Evolutionary conservation across 2,888 invertebrate species (phyloP).

Genomic region (Lagria hirta): DNA sequence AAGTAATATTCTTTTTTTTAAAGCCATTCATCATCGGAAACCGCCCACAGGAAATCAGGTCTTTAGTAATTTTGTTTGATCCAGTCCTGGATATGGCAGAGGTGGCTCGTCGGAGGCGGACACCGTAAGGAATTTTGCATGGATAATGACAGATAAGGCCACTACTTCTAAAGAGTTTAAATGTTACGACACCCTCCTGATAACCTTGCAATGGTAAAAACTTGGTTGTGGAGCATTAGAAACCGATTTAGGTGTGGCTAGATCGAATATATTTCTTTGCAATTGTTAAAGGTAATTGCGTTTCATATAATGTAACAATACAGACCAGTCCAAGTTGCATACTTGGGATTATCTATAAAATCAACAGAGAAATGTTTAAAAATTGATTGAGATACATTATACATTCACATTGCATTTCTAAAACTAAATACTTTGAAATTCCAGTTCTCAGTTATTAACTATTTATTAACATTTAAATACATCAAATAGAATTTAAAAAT

Average conservation of each 20-base stretch:
- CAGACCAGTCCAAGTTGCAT: slow-evolving; percentile 22
- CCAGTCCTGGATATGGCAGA: background rate
- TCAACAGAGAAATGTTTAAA: slow-evolving; percentile 24
- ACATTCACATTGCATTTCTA: no score
- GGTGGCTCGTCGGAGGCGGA: background rate
- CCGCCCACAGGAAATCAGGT: no score
- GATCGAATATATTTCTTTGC: slow-evolving; percentile 26
- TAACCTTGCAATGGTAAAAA: slow-evolving; percentile 25
- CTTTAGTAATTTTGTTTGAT: no score
- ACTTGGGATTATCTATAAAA: slow-evolving; percentile 24
- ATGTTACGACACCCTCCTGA: slow-evolving; percentile 25
- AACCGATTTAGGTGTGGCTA: slow-evolving; percentile 26
- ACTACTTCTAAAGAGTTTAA: slow-evolving; percentile 16
- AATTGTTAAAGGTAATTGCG: slow-evolving; percentile 24
- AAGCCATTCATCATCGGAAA: no score
- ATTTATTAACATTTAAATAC: no score
- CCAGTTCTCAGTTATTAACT: no score
- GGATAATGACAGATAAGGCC: slow-evolving; percentile 23
- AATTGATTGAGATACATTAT: no score
- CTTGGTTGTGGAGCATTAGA: slow-evolving; percentile 21
- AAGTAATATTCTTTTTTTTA: no score
- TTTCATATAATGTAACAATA: slow-evolving; percentile 26
- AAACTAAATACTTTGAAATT: no score
- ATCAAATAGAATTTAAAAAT: no score
- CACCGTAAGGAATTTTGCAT: slow-evolving; percentile 18